Evolutionary conservation across 2,888 invertebrate species (phyloP).

Genomic region (Margaritifera margaritifera): DNA sequence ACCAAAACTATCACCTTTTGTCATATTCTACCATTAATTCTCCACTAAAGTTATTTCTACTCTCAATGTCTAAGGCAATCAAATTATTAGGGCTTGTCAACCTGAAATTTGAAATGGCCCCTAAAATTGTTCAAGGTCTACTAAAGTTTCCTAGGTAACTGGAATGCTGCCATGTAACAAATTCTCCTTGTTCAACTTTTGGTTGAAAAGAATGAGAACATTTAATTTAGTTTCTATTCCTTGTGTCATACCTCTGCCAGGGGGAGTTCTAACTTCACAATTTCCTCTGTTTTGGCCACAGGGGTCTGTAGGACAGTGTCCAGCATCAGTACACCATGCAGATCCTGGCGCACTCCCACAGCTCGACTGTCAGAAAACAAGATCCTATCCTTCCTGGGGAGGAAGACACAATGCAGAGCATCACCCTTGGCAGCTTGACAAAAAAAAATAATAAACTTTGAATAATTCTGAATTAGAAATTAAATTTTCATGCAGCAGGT

Average conservation of each 20-base stretch:
- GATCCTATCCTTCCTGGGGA: conserved; percentile 83
- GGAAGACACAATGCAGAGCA: conserved; percentile 57
- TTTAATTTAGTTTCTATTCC: not conserved
- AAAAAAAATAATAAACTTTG: conserved; percentile 10
- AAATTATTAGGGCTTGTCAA: too few relatives aligned
- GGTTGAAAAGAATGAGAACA: not conserved
- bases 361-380: conserved; percentile 87
- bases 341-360: conserved; percentile 89
- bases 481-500: not conserved
- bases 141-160: not conserved
- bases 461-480: not conserved
- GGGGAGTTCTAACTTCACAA: conserved; percentile 87
- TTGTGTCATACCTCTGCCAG: conserved; percentile 83
- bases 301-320: conserved; percentile 92
- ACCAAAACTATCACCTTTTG: too few relatives aligned
- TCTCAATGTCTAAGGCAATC: too few relatives aligned
- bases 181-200: not conserved
- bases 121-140: too few relatives aligned
- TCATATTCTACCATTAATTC: too few relatives aligned
- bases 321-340: conserved; percentile 90
- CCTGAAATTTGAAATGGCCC: too few relatives aligned
- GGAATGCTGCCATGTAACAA: not conserved
- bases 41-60: too few relatives aligned
- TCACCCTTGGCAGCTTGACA: conserved; percentile 55
- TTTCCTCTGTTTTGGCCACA: conserved; percentile 83